These are phyloP conservation scores for Drosophila borealis DNA, from an alignment of 2,888 invertebrate species.

Conservation along the genomic window DNA sequence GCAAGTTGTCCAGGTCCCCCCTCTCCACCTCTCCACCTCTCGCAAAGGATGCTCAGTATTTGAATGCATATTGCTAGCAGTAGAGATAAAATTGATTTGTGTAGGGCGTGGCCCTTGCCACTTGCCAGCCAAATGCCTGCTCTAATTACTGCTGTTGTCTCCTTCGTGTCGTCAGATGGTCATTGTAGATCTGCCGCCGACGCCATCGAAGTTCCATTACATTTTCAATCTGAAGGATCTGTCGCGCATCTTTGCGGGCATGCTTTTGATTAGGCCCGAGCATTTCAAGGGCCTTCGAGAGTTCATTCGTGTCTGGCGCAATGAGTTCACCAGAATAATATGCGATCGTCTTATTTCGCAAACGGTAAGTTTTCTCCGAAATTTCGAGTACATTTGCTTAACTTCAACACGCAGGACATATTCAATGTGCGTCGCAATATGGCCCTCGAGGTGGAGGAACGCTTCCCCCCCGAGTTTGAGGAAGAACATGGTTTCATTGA, in stretches of 20 bases:
- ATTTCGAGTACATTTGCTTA: background rate
- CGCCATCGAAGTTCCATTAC: conserved; percentile 97
- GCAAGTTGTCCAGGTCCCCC: conserved; percentile 43
- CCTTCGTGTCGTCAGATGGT: conserved; percentile 86
- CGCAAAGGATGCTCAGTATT: conserved; percentile 50
- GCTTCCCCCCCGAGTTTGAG: conserved; percentile 81
- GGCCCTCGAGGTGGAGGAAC: conserved; percentile 87
- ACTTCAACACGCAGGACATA: conserved; percentile 86
- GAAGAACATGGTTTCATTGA: conserved; percentile 75
- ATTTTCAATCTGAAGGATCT: conserved; percentile 96
- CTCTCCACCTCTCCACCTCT: background rate
- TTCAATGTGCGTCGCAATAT: conserved; percentile 87
- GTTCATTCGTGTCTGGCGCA: conserved; percentile 94
- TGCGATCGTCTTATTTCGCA: conserved; percentile 93
- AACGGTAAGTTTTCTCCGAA: conserved; percentile 84
- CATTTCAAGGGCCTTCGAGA: conserved; percentile 89
- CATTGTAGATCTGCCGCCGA: conserved; percentile 92
- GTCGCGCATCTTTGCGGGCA: conserved; percentile 92
- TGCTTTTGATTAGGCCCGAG: conserved; percentile 91
- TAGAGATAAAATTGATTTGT: conserved; percentile 82
- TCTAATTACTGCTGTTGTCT: conserved; percentile 59
- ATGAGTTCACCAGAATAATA: conserved; percentile 94
- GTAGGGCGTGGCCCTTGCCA: conserved; percentile 38
- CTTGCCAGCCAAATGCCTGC: conserved; percentile 18
- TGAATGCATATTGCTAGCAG: conserved; percentile 78